A percentile compares a stretch with the other conserved stretches of the same genome.
phyloP scores from a whole-genome alignment of 2,888 invertebrate genomes.

The Zaprionus obscuricornis region DNA sequence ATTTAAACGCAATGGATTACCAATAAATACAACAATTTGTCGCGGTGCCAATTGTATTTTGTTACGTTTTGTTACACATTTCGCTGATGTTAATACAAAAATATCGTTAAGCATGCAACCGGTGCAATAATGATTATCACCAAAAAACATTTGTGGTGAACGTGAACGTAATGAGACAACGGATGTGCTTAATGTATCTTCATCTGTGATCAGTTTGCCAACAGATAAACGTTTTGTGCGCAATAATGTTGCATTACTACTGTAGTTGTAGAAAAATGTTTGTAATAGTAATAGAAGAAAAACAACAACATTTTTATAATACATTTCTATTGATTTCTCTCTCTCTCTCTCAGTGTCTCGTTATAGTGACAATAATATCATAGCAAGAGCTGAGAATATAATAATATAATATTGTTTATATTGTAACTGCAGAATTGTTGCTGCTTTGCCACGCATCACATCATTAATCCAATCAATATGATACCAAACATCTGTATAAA shows the following conservation, averaged over 20 bases:
- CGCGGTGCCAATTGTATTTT: conserved; percentile 34
- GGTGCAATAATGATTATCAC: conserved; percentile 66
- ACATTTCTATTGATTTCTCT: too few species aligned
- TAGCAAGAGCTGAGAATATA: too few species aligned
- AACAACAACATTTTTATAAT: too few species aligned
- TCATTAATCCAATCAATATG: conserved; percentile 25
- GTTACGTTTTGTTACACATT: conserved; percentile 45
- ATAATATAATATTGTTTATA: too few species aligned
- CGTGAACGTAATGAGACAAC: conserved; percentile 59
- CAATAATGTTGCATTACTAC: too few species aligned
- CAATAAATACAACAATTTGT: conserved; percentile 42
- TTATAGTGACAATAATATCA: too few species aligned
- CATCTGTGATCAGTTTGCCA: background rate
- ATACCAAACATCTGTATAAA: conserved; percentile 37
- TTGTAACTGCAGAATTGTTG: background rate
- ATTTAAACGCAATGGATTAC: conserved; percentile 35
- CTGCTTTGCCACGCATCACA: background rate
- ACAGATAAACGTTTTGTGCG: conserved; percentile 17
- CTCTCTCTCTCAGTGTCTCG: too few species aligned
- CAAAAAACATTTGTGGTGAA: conserved; percentile 42
- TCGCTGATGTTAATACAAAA: conserved; percentile 53
- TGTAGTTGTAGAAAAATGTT: too few species aligned
- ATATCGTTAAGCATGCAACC: conserved; percentile 46
- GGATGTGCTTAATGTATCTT: background rate
- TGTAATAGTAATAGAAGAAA: too few species aligned